Percentiles rank a stretch among this genome's conserved stretches.
Evolutionary conservation across 2,113 vertebrate species (phyloP).

Genomic region (Passer montanus): DNA sequence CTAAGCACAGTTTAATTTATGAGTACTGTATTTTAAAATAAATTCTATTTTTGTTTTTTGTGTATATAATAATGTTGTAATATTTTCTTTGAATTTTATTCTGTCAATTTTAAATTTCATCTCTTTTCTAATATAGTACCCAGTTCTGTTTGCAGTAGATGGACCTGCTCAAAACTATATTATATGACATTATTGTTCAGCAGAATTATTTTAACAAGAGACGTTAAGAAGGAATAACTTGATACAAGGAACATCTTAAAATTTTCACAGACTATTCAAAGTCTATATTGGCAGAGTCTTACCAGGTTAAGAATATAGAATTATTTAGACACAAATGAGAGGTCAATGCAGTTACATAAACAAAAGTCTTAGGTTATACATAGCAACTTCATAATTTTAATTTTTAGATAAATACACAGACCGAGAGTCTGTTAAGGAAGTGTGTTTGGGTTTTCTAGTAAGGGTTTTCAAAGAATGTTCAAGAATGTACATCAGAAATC

Average conservation of each 20-base stretch:
- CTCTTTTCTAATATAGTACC: background rate
- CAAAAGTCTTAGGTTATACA: background rate
- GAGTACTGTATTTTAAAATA: background rate
- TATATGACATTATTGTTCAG: background rate
- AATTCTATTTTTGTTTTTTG: background rate
- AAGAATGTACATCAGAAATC: background rate
- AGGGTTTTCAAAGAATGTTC: background rate
- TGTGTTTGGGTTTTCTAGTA: background rate
- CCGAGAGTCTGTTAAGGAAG: background rate
- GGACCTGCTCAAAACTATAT: background rate
- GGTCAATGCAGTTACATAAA: background rate
- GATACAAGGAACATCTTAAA: background rate
- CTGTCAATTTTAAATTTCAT: background rate
- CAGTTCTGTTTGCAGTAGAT: background rate
- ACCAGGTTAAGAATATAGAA: background rate
- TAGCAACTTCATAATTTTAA: background rate
- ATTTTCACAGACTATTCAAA: background rate
- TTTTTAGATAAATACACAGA: background rate
- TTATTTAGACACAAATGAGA: background rate
- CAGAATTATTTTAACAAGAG: background rate
- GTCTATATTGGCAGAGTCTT: background rate
- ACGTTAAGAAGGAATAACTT: background rate
- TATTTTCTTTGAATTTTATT: background rate
- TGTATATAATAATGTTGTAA: background rate
- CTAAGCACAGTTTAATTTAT: background rate